Conservation (phyloP, 2,797 vertebrate genomes). For the Pelobates cultripes region DNA sequence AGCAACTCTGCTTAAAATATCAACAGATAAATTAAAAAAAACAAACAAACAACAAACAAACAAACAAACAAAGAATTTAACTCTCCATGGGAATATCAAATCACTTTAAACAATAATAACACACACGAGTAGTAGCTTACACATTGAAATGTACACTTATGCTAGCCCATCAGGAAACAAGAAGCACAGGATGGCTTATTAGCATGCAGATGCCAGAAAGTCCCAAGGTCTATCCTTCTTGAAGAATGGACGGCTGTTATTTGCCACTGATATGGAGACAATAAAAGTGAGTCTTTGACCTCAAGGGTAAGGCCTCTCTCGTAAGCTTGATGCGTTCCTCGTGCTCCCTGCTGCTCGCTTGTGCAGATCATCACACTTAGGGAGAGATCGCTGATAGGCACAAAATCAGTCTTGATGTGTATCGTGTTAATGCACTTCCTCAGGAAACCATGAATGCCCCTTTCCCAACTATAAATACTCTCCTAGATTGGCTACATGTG, state of each 20-base stretch:
- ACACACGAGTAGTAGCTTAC: slow-evolving; percentile 50
- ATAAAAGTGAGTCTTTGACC: slow-evolving; percentile 41
- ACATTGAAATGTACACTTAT: slow-evolving; percentile 50
- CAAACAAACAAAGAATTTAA: slow-evolving; percentile 22
- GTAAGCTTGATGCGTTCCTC: slow-evolving; percentile 22
- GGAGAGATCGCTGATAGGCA: slow-evolving; percentile 42
- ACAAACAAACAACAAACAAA: slow-evolving; percentile 22
- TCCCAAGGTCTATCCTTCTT: slow-evolving; percentile 38
- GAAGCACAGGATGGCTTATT: slow-evolving; percentile 22
- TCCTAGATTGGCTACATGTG: slow-evolving; percentile 38
- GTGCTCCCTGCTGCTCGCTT: slow-evolving; percentile 36
- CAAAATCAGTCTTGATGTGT: slow-evolving; percentile 47
- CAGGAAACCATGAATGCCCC: slow-evolving; percentile 33
- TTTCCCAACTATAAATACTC: slow-evolving; percentile 38
- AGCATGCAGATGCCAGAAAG: slow-evolving; percentile 41
- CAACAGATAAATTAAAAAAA: slow-evolving; percentile 8
- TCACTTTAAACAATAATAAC: slow-evolving; percentile 53
- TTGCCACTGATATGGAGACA: slow-evolving; percentile 30
- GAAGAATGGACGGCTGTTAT: slow-evolving; percentile 30
- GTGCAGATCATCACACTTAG: slow-evolving; percentile 29
- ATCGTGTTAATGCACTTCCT: slow-evolving; percentile 48
- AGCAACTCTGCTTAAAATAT: slow-evolving; percentile 1
- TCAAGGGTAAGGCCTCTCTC: slow-evolving; percentile 32
- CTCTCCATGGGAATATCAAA: slow-evolving; percentile 48
- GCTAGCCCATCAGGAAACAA: slow-evolving; percentile 27